Conservation (phyloP, 2,113 vertebrate genomes). For the Heloderma charlesbogerti region DNA sequence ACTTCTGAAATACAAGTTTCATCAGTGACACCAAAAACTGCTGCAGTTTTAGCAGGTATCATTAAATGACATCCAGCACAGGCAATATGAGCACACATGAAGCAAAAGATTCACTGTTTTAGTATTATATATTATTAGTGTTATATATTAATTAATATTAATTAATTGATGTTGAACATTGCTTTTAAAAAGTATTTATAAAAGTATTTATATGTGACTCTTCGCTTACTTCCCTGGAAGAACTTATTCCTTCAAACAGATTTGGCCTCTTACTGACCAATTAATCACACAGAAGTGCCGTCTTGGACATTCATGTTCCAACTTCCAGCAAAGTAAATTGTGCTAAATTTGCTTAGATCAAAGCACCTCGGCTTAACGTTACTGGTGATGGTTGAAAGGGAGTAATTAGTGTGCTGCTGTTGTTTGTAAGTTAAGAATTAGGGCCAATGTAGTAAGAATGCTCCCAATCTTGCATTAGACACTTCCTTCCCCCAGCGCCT, state of each 20-base stretch:
- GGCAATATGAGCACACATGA: conserved; percentile 14
- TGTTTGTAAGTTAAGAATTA: background rate
- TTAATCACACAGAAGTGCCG: background rate
- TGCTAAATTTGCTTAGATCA: background rate
- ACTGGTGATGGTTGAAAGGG: background rate
- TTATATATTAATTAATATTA: background rate
- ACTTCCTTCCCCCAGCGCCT: too few relatives aligned
- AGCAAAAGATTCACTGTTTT: conserved; percentile 11
- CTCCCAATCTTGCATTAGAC: background rate
- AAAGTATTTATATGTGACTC: background rate
- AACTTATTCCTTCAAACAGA: background rate
- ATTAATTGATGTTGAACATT: background rate
- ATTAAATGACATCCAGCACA: conserved; percentile 29
- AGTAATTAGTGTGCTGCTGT: background rate
- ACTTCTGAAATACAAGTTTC: conserved; percentile 35
- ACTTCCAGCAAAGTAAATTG: background rate
- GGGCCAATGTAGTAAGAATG: background rate
- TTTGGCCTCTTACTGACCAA: background rate
- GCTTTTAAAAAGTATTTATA: background rate
- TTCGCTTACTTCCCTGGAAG: background rate
- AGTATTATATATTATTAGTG: background rate
- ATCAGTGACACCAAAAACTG: background rate
- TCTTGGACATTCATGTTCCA: background rate
- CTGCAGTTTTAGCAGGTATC: conserved; percentile 32
- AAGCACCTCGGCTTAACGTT: background rate